Evolutionary conservation across 1,140 invertebrate species (phyloP), one percentile per base, ranked within the genome.

Genomic region (Macrocentrus cingulum): DNA sequence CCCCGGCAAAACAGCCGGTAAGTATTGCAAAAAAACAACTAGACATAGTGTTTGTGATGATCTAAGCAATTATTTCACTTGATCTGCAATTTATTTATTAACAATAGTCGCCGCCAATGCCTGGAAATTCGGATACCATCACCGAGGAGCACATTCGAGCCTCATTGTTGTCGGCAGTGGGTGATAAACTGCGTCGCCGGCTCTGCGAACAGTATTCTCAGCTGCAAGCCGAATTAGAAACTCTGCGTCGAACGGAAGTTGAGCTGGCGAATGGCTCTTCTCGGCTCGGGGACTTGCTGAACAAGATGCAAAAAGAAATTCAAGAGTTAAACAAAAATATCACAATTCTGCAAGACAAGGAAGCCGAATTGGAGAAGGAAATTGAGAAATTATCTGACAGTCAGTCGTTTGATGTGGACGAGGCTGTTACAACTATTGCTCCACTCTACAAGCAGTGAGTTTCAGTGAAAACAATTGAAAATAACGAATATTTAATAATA

Each of bases 361-460:
- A 94, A 73, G 81, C 85, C 55, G 92, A 97, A 77, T 80, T 98
- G 46, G 87, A 92, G 67, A 87, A 89, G 68, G 87, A 90, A 62
- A 85, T 97, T 19, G 83, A 85, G 48, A 88, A 90, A 65, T 81
- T 95, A 37, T 85, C 89, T 16, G 86, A 88, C 56, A 87, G 92
- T 62, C 91, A 87, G 67, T 87, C 83, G 41, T 88, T 97, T 65
- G 91, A 95, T 79, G 90, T 97, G 46, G 97, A 99, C 81, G 94
- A 98, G 75, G 95, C 95, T 58, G 95, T 99, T 51, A 94, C 92
- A 18, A 96, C 97, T 4, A 95, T 95, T 56, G 91, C 95, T 37
- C 97, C 97, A 1, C 79, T 99, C 22, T 98, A 99, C 74, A 94
- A 93, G 82, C 97, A 99, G 85, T 90, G 74, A 80, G 83, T 82